Conservation (phyloP, 1,140 invertebrate species). For the Bilobella aurantiaca region DNA sequence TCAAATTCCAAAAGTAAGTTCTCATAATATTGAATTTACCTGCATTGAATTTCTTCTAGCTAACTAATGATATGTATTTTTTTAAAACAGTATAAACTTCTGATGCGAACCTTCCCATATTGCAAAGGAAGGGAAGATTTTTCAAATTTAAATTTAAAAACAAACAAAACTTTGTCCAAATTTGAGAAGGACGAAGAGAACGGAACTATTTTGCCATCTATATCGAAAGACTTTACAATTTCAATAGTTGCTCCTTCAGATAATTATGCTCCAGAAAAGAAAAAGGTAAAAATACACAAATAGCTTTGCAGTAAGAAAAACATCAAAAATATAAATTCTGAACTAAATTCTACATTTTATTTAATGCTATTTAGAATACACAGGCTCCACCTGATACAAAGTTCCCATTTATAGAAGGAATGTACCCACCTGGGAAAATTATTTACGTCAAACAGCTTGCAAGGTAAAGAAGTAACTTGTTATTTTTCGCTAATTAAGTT, state of each 20-base stretch:
- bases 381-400: not conserved
- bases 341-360: too few relatives aligned
- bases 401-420: constrained; percentile 40
- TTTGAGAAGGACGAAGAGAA: not conserved
- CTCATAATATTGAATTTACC: not conserved
- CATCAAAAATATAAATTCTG: too few relatives aligned
- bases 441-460: constrained; percentile 48
- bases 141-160: not conserved
- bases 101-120: constrained; percentile 59
- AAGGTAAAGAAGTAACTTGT: too few relatives aligned
- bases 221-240: too few relatives aligned
- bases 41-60: not conserved
- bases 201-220: too few relatives aligned
- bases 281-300: too few relatives aligned
- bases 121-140: not conserved
- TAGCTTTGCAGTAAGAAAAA: too few relatives aligned
- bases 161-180: constrained; percentile 13
- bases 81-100: constrained; percentile 56
- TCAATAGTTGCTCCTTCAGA: too few relatives aligned
- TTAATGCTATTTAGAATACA: too few relatives aligned
- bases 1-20: constrained; percentile 22
- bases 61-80: not conserved
- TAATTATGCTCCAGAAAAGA: too few relatives aligned
- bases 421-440: constrained; percentile 61
- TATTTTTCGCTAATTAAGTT: too few relatives aligned